Conservation (phyloP, 2,113 vertebrate species). For the Clarias gariepinus region DNA sequence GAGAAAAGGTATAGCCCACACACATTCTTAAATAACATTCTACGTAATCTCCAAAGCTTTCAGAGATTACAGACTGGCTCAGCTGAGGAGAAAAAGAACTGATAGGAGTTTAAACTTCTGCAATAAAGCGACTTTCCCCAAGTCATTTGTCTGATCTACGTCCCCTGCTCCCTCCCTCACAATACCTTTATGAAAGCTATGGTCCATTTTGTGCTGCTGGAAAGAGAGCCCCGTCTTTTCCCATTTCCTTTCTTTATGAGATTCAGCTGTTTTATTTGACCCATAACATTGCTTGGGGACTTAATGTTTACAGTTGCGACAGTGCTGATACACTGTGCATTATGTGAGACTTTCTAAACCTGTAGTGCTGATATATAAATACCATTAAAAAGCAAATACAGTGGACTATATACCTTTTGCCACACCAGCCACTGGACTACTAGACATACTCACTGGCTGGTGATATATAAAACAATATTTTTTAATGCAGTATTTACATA, state of each 20-base stretch:
- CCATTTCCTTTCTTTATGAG: constrained; percentile 53
- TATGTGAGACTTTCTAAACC: not conserved
- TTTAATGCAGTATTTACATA: not conserved
- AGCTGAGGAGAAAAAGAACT: not conserved
- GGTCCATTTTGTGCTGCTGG: constrained; percentile 17
- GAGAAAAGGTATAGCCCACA: not conserved
- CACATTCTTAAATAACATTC: constrained; percentile 33
- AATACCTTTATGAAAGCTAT: constrained; percentile 24
- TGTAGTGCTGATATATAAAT: not conserved
- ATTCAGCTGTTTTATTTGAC: constrained; percentile 48
- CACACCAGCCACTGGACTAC: not conserved
- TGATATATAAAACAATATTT: not conserved
- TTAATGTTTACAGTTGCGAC: constrained; percentile 14
- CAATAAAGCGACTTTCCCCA: constrained; percentile 29
- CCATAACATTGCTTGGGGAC: constrained; percentile 30
- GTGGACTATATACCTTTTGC: not conserved
- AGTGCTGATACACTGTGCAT: not conserved
- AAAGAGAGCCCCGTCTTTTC: constrained; percentile 9
- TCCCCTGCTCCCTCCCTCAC: not conserved
- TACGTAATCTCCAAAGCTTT: constrained; percentile 25
- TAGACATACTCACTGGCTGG: not conserved
- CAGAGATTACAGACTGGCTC: constrained; percentile 5
- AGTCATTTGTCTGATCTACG: constrained; percentile 15
- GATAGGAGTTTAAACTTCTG: constrained; percentile 31
- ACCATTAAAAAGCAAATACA: not conserved